Evolutionary conservation across 2,888 invertebrate species (phyloP), one percentile per base, ranked within the genome.

Genomic region (Pilophorus perplexus): DNA sequence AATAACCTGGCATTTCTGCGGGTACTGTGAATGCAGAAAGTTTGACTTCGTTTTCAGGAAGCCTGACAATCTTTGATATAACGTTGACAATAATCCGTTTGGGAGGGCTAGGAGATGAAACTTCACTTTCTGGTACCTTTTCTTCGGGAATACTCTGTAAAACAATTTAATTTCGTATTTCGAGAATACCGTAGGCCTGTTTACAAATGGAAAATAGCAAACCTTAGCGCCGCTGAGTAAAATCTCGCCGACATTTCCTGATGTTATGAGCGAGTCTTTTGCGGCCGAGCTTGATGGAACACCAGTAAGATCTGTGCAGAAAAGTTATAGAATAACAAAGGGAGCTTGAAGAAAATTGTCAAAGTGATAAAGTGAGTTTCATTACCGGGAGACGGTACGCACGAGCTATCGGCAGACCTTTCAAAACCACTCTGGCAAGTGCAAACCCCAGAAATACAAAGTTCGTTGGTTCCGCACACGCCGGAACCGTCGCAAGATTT

Each of bases 31-130:
- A 89, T 0, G 91, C 94, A 8, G 88, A 86, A 64, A 95, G 78
- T 0, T 87, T 89, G 1, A 89, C 90, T 78, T 90, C 88, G 77
- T 90, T 90, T 70, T 88, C 87, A 0, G 95, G 95, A 66, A 94
- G 78, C 70, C 84, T 82, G 3, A 95, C 87, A 76, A 85, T 83
- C 77, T 91, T 89, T 0, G 89, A 88, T 66, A 85, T 81, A 16
- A 87, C 88, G 10, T 86, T 85, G 0, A 92, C 89, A 18, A 85
- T 82, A 68, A 92, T 84, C 74, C 87, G 87, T 67, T 84, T 78
- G 28, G 83, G 80, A 40, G 69, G 60, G 38, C 71, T 69, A 73
- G 78, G 82, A 40, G 69, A 65, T 10, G 64, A 38, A 22, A 16
- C 37, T 28, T 64, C 52, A 23, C n/a, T 46, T 5, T 59, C 59